These are phyloP conservation scores for Epinotia ramella DNA, from an alignment of 2,888 invertebrate genomes.

Conservation along the genomic window DNA sequence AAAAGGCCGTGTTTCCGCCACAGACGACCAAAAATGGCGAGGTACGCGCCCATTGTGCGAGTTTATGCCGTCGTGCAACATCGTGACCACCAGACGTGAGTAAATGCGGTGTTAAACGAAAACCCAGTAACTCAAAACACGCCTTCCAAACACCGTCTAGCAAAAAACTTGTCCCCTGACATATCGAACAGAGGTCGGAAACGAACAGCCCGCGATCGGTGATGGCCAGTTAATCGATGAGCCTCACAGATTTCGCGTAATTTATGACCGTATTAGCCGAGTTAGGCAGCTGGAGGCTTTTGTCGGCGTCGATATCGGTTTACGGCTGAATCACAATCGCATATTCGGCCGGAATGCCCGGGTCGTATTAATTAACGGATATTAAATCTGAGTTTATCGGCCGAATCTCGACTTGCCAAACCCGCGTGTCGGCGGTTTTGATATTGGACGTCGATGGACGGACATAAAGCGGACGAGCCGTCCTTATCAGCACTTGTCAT, in stretches of 20 bases:
- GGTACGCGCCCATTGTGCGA: constrained; percentile 68
- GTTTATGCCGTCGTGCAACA: constrained; percentile 55
- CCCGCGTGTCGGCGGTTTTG: constrained; percentile 77
- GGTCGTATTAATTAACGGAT: constrained; percentile 84
- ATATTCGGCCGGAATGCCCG: constrained; percentile 79
- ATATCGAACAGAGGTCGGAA: constrained; percentile 35
- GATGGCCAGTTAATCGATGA: constrained; percentile 71
- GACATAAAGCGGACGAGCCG: constrained; percentile 68
- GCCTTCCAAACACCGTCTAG: constrained; percentile 46
- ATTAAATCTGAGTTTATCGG: constrained; percentile 84
- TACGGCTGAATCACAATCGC: constrained; percentile 79
- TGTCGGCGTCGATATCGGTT: constrained; percentile 79
- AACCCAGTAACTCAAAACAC: constrained; percentile 49
- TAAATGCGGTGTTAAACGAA: constrained; percentile 61
- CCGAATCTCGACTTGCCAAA: constrained; percentile 82
- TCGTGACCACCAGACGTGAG: constrained; percentile 66
- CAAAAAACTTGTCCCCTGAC: constrained; percentile 46
- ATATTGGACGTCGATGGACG: constrained; percentile 66
- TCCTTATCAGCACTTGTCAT: constrained; percentile 80
- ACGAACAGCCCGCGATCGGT: constrained; percentile 31
- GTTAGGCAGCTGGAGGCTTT: constrained; percentile 75
- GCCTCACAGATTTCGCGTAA: constrained; percentile 78
- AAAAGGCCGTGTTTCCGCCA: constrained; percentile 71
- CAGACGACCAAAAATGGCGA: constrained; percentile 69
- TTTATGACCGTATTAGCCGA: constrained; percentile 83